phyloP scores from a whole-genome alignment of 2,888 invertebrate species.

The Phengaris arion region DNA sequence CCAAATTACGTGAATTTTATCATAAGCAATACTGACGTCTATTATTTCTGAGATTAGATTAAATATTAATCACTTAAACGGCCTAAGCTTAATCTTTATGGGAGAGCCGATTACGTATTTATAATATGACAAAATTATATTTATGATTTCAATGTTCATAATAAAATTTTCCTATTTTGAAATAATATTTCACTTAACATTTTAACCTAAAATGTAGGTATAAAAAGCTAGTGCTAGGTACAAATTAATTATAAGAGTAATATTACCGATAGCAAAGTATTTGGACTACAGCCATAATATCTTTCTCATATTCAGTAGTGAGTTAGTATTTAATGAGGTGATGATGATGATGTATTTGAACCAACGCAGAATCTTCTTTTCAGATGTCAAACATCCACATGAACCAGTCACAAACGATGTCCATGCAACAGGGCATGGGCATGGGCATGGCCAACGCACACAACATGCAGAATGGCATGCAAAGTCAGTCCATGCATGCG shows the following conservation, averaged over 20 bases:
- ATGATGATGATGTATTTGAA: background rate
- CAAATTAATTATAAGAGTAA: too few relatives aligned
- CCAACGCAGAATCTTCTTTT: conserved; percentile 39
- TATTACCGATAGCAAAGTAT: too few relatives aligned
- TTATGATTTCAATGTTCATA: background rate
- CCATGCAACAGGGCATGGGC: conserved; percentile 63
- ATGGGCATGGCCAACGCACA: conserved; percentile 50
- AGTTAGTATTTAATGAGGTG: too few relatives aligned
- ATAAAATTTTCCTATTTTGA: background rate
- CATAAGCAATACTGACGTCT: background rate
- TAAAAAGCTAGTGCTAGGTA: too few relatives aligned
- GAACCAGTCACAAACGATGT: conserved; percentile 84
- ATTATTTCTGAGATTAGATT: background rate
- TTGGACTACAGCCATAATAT: too few relatives aligned
- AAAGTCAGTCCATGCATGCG: conserved; percentile 51
- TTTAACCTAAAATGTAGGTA: too few relatives aligned
- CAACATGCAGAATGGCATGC: conserved; percentile 52
- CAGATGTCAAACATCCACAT: conserved; percentile 84
- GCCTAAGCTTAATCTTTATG: background rate
- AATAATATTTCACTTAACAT: background rate
- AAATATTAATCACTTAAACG: background rate
- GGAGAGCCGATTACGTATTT: background rate
- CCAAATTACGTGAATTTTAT: background rate
- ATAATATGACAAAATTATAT: background rate
- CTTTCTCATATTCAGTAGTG: too few relatives aligned